A percentile compares a stretch with the other conserved stretches of the same genome.
Conservation (phyloP, 2,888 invertebrate genomes). For the Tetramorium bicarinatum region DNA sequence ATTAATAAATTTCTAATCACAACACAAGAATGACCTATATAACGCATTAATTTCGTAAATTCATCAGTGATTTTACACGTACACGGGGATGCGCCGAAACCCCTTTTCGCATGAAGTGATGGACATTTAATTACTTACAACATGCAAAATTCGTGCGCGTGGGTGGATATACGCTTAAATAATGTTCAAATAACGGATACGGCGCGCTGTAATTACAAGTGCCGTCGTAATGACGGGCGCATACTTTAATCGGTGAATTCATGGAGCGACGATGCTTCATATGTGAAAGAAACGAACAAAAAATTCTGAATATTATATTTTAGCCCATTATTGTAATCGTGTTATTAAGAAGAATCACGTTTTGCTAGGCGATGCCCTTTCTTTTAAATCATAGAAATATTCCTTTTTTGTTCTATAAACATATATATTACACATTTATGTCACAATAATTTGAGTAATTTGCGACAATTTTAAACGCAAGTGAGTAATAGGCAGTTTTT, state of each 20-base stretch:
- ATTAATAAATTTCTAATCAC: slow-evolving; percentile 36
- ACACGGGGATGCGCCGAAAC: neutral
- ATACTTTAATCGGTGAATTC: neutral
- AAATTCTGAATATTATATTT: slow-evolving; percentile 7
- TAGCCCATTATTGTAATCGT: neutral
- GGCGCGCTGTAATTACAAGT: slow-evolving; percentile 11
- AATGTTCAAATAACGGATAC: slow-evolving; percentile 29
- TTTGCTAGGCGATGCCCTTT: neutral
- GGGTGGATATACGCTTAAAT: neutral
- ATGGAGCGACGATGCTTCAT: neutral
- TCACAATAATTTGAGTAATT: slow-evolving; percentile 66
- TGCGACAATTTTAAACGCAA: slow-evolving; percentile 58
- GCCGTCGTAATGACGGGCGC: neutral
- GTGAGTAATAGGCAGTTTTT: slow-evolving; percentile 21
- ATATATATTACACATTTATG: slow-evolving; percentile 10
- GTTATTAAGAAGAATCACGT: neutral
- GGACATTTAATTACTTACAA: slow-evolving; percentile 35
- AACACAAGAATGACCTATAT: neutral
- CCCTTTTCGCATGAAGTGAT: slow-evolving; percentile 18
- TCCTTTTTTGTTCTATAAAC: neutral
- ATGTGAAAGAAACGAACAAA: slow-evolving; percentile 1
- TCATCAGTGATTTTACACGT: neutral
- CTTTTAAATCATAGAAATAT: neutral
- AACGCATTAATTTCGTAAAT: slow-evolving; percentile 26
- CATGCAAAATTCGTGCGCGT: slow-evolving; percentile 21